Evolutionary conservation across 1,140 invertebrate species (phyloP), one percentile per base, ranked within the genome.

Genomic region (Papilio dardanus): DNA sequence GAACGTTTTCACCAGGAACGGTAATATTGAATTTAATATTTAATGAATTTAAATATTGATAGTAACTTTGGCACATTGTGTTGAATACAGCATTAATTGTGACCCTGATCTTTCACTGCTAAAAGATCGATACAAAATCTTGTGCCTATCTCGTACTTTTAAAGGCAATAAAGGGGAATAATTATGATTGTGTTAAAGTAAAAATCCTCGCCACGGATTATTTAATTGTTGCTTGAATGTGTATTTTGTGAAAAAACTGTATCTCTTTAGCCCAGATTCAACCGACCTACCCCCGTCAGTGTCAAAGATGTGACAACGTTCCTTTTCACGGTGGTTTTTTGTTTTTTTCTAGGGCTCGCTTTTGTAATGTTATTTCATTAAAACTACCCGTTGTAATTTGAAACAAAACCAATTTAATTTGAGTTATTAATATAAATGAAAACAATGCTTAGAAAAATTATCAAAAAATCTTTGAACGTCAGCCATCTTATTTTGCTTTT

Each of bases 271-370:
- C 54, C 14, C 54, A 62, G 12, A 62, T 62, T 62, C 54, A 30
- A 62, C 54, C 54, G 24, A 21, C 24, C 2, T 28, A 62, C 54
- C 54, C 3, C 54, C 8, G 24, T 62, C 54, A 62, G 12, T 62
- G 54, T 62, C 54, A 62, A 58, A 62, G 50, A 62, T 62, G 54
- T 62, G 54, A 62, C 24, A 62, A 58, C 50, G 50, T 31, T 78
- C 75, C 81, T 78, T 78, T 82, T 78, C 79, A 80, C 69, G 74
- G 50, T 54, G 16, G 30, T 42, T 81, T 42, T 74, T 79, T 76
- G 30, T 42, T 81, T 42, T 74, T 79, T 76, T 80, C 16, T 50
- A 33, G 30, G 66, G 31, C 76, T 12, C 54, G 8, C 21, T 14
- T 58, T 58, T 58, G 5, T 21, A 28, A 12, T 24, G 10, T 8